Evolutionary conservation across 1,140 invertebrate genomes (phyloP), one percentile per base, ranked within the genome.

Genomic region (Gryllus bimaculatus): DNA sequence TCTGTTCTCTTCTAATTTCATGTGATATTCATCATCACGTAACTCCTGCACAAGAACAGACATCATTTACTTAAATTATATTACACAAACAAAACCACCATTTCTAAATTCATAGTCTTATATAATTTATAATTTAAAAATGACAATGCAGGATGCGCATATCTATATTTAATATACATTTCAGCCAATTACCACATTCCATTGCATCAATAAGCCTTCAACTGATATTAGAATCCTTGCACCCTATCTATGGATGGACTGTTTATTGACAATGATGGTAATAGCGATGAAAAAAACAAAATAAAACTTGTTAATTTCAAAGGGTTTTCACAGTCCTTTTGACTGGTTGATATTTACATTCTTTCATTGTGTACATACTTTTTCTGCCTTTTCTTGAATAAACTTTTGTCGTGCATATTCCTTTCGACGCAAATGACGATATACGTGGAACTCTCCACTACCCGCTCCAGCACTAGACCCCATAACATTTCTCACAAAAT

Each of bases 391-490:
- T 84, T 96, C 93, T 84, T 95, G 92, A 83, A 98, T 96, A 83
- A 91, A 94, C 85, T 97, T 97, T 85, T 98, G 96, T 80, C 98
- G 88, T 2, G 96, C 94, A 88, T 97, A 98, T 88, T 99, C 97
- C 87, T 98, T 96, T 78, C 97, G 87, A 73, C 97, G 86, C 21
- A 99, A 88, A 88, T 98, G 97, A 81, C 97, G 89, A 83, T 99
- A 99, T 0, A 99, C 97, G 88, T 99, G 97, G 87, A 99, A 99
- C 85, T 99, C 98, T 76, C 98, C 98, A 84, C 96, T 98, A 21
- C 98, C 98, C 78, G 97, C 98, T 73, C 97, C 98, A 78, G 98
- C 97, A 90, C 96, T 98, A 20, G 96, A 98, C 15, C 95, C 96
- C 96, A 98, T 98, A 18, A 98, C 95, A 91, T 99, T 99, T 73